These are phyloP conservation scores for Volucella inflata DNA, from an alignment of 2,888 invertebrate species.

Conservation along the genomic window DNA sequence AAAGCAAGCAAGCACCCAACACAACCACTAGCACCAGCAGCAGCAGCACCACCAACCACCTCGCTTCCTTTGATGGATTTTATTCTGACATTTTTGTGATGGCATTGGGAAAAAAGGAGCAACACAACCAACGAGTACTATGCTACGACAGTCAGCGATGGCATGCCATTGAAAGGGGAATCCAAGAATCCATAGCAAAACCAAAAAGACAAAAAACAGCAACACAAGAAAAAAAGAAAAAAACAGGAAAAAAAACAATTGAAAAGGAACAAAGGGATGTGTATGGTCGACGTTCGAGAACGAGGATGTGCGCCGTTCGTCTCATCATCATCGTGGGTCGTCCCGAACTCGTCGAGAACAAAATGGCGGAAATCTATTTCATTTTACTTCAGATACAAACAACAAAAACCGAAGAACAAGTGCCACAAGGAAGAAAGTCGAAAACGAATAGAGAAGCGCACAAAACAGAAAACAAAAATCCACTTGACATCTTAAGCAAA, in stretches of 20 bases:
- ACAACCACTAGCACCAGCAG: background rate
- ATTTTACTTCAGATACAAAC: constrained; percentile 21
- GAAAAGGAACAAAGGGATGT: constrained; percentile 73
- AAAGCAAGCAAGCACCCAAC: background rate
- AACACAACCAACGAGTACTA: constrained; percentile 44
- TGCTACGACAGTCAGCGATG: constrained; percentile 28
- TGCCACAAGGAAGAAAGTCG: constrained; percentile 20
- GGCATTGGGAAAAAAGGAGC: constrained; percentile 69
- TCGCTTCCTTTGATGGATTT: constrained; percentile 74
- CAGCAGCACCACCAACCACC: constrained; percentile 61
- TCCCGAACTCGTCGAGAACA: constrained; percentile 54
- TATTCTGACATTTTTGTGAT: constrained; percentile 75
- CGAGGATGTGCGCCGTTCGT: constrained; percentile 66
- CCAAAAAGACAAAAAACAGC: constrained; percentile 49
- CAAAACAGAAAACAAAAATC: constrained; percentile 58
- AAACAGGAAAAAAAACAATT: constrained; percentile 51
- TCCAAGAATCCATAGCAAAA: constrained; percentile 57
- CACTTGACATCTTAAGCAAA: constrained; percentile 75
- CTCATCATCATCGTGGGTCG: constrained; percentile 71
- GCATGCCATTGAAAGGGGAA: constrained; percentile 45
- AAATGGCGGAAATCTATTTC: constrained; percentile 73
- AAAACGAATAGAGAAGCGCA: background rate
- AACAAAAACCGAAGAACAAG: constrained; percentile 45
- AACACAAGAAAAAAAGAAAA: constrained; percentile 40
- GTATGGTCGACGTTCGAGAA: constrained; percentile 70